phyloP scores from a whole-genome alignment of 2,113 vertebrate genomes.

The Marmota monax region DNA sequence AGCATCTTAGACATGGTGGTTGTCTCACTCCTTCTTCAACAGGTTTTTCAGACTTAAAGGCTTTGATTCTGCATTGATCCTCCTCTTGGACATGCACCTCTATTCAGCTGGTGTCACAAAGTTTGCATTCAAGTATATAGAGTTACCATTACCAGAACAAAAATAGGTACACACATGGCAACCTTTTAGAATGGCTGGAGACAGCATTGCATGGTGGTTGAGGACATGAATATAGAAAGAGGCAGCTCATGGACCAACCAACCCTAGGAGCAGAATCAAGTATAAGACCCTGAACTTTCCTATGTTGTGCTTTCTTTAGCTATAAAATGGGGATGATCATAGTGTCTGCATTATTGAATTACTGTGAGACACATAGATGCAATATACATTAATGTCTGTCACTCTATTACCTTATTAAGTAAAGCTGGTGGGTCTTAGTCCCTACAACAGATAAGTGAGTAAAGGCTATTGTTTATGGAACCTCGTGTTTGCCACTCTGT shows the following conservation, averaged over 20 bases:
- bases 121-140: neutral
- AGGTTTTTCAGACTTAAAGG: neutral
- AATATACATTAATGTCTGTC: neutral
- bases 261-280: neutral
- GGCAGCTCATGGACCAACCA: neutral
- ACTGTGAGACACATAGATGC: neutral
- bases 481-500: fast-evolving
- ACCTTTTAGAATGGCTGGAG: neutral
- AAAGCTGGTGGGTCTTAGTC: neutral
- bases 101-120: neutral
- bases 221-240: neutral
- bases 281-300: neutral
- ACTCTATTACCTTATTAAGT: neutral
- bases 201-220: neutral
- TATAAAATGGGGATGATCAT: neutral
- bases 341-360: neutral
- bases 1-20: neutral
- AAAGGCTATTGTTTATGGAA: neutral
- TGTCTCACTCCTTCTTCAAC: neutral
- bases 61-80: neutral
- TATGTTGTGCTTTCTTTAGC: neutral
- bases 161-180: fast-evolving
- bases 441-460: neutral
- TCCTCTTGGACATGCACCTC: neutral
- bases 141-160: neutral